Conservation (phyloP, 2,888 invertebrate species). For the Abrostola tripartita region DNA sequence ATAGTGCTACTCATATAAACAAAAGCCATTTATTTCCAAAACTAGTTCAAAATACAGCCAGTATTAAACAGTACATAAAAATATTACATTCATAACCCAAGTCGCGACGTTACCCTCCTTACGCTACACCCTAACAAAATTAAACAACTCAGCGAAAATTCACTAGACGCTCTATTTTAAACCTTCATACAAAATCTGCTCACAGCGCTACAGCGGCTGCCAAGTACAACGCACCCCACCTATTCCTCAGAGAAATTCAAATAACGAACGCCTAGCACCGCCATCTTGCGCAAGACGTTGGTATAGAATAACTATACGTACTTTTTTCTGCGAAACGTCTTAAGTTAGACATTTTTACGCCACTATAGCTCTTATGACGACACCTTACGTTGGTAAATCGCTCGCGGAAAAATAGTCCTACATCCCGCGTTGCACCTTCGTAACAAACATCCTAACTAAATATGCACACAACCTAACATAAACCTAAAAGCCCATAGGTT, state of each 20-base stretch:
- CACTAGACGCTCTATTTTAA: conserved; percentile 61
- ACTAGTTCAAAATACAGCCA: conserved; percentile 26
- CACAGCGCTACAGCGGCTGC: conserved; percentile 71
- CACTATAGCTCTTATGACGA: conserved; percentile 85
- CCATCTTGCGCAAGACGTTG: conserved; percentile 88
- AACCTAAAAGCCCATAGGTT: rapidly evolving
- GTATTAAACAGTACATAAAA: conserved; percentile 37
- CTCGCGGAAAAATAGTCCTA: conserved; percentile 85
- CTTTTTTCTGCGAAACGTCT: conserved; percentile 85
- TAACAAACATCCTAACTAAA: conserved; percentile 52
- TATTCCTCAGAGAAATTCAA: conserved; percentile 87
- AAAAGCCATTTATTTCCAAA: conserved; percentile 8
- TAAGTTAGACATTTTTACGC: conserved; percentile 86
- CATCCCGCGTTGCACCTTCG: conserved; percentile 68
- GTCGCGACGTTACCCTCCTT: conserved; percentile 33
- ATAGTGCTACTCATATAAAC: neutral
- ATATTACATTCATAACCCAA: conserved; percentile 45
- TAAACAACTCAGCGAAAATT: conserved; percentile 45
- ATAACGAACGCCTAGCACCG: conserved; percentile 84
- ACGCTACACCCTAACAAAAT: conserved; percentile 51
- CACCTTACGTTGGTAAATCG: conserved; percentile 85
- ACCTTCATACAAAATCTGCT: conserved; percentile 60
- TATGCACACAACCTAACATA: conserved; percentile 11
- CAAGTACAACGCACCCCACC: conserved; percentile 76
- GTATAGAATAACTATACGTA: conserved; percentile 84